Conservation (phyloP, 2,888 invertebrate species). For the Plebejus argus region DNA sequence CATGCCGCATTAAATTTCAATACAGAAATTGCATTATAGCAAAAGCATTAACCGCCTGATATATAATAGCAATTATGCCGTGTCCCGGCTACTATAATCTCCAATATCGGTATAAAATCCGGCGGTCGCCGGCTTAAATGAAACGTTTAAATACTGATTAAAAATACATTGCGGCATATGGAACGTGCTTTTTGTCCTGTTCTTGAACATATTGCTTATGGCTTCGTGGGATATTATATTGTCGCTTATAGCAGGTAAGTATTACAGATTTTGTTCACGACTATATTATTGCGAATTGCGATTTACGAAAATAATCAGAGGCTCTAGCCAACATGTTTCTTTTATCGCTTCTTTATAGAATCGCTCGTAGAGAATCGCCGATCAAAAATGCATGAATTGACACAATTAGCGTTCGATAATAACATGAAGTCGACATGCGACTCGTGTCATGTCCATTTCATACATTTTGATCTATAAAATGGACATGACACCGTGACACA, state of each 20-base stretch:
- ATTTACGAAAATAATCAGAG: too few species aligned
- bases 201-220: constrained; percentile 22
- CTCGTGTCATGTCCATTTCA: too few species aligned
- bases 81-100: constrained; percentile 43
- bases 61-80: constrained; percentile 42
- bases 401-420: too few species aligned
- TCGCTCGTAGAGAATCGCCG: too few species aligned
- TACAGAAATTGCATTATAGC: constrained; percentile 36
- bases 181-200: constrained; percentile 13
- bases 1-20: constrained; percentile 37
- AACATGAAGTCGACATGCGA: too few species aligned
- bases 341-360: too few species aligned
- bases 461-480: too few species aligned
- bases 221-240: constrained; percentile 7
- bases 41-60: constrained; percentile 42
- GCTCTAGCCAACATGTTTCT: too few species aligned
- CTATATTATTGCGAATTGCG: too few species aligned
- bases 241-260: background rate
- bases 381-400: too few species aligned
- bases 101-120: constrained; percentile 44
- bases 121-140: constrained; percentile 43
- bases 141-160: constrained; percentile 47
- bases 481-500: too few species aligned
- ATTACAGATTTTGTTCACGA: background rate
- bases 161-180: constrained; percentile 44